Evolutionary conservation across 2,113 vertebrate species (phyloP).

Genomic region (Casuarius casuarius): DNA sequence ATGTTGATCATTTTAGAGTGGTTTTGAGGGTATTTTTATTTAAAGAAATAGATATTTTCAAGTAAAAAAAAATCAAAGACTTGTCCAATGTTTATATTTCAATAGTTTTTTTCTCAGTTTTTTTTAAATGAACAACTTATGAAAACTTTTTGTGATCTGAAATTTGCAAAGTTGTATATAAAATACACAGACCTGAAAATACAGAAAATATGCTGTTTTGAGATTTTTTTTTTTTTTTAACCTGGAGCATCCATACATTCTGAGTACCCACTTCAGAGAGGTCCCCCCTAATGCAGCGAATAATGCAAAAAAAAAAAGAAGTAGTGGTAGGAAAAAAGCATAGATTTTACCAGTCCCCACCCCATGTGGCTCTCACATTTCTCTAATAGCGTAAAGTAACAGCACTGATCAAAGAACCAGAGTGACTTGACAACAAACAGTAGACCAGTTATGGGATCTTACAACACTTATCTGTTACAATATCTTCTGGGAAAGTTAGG

Average conservation of each 20-base stretch:
- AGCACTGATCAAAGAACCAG: neutral
- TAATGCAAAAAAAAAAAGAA: neutral
- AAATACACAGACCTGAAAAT: neutral
- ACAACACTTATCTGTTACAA: neutral
- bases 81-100: neutral
- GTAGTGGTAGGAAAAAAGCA: neutral
- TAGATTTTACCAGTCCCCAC: neutral
- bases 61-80: too few relatives aligned
- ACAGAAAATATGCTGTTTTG: rapidly evolving
- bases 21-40: neutral
- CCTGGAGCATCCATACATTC: neutral
- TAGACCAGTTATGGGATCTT: neutral
- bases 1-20: neutral
- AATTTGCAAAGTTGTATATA: neutral
- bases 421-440: neutral
- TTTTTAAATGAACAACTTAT: neutral
- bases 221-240: neutral
- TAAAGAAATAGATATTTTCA: neutral
- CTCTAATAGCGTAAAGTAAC: neutral
- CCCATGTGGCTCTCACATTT: neutral
- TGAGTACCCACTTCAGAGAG: neutral
- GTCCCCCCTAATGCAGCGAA: neutral
- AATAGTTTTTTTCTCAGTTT: neutral
- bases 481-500: slow-evolving; percentile 26
- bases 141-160: neutral